Evolutionary conservation across 2,113 vertebrate genomes (phyloP).

Genomic region (Crocuta crocuta): DNA sequence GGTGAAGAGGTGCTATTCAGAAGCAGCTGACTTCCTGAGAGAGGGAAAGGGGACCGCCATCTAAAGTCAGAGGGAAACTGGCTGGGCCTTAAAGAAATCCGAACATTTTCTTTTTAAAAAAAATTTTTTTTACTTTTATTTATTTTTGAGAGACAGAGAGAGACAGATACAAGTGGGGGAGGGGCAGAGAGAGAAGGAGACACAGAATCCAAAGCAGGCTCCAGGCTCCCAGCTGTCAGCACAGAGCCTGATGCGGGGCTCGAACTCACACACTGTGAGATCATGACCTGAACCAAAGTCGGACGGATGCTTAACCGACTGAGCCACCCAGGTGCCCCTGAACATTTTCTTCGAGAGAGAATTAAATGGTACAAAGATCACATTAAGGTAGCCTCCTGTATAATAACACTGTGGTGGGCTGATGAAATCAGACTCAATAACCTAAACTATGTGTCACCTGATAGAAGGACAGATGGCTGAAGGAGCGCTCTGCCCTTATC

Average conservation of each 20-base stretch:
- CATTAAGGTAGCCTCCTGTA: not conserved
- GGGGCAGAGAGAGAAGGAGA: no score
- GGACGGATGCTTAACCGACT: no score
- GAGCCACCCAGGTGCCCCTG: not conserved
- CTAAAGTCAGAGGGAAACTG: not conserved
- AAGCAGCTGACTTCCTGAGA: not conserved
- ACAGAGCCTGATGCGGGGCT: no score
- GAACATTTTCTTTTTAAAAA: not conserved
- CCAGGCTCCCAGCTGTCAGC: no score
- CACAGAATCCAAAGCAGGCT: no score
- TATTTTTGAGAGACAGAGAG: no score
- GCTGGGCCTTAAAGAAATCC: not conserved
- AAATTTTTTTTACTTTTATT: no score
- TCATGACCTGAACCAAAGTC: no score
- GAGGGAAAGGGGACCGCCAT: not conserved
- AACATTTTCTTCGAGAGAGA: constrained; percentile 9
- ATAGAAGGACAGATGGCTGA: not conserved
- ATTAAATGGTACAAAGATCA: not conserved
- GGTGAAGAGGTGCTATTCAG: not conserved
- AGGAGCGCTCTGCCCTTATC: not conserved
- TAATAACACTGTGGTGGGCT: not conserved
- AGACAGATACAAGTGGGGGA: no score
- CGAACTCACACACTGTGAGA: no score
- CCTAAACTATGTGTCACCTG: not conserved
- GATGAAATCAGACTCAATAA: not conserved